Evolutionary conservation across 2,797 vertebrate genomes (phyloP).

Genomic region (Acrocephalus scirpaceus): DNA sequence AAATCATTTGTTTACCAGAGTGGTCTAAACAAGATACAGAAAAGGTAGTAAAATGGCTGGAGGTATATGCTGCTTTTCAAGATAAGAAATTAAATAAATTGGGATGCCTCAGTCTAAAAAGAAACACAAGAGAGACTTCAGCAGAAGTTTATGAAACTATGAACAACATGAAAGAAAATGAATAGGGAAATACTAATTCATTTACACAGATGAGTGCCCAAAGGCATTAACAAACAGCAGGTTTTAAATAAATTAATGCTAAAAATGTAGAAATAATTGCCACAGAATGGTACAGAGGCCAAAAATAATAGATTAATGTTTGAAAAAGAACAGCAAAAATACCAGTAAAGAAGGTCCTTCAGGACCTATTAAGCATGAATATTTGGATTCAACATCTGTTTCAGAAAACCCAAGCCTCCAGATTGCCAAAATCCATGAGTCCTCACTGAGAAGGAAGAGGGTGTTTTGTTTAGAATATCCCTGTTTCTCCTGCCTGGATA

Average conservation of each 20-base stretch:
- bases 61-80: background rate
- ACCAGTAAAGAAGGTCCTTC: background rate
- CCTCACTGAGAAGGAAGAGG: background rate
- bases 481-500: no score
- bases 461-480: background rate
- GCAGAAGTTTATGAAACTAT: background rate
- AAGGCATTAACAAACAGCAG: background rate
- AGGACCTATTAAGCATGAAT: background rate
- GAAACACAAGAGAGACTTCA: background rate
- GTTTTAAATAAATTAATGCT: conserved; percentile 11
- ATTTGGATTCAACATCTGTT: conserved; percentile 4
- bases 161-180: background rate
- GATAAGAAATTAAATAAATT: background rate
- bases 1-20: background rate
- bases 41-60: background rate
- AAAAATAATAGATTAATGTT: background rate
- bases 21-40: background rate
- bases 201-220: background rate
- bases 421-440: background rate
- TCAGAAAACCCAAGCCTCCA: background rate
- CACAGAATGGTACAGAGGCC: background rate
- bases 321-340: background rate
- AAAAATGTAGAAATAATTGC: conserved; percentile 26
- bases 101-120: background rate
- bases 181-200: background rate